Evolutionary conservation across 2,888 invertebrate species (phyloP).

Genomic region (Andrena hattorfiana): DNA sequence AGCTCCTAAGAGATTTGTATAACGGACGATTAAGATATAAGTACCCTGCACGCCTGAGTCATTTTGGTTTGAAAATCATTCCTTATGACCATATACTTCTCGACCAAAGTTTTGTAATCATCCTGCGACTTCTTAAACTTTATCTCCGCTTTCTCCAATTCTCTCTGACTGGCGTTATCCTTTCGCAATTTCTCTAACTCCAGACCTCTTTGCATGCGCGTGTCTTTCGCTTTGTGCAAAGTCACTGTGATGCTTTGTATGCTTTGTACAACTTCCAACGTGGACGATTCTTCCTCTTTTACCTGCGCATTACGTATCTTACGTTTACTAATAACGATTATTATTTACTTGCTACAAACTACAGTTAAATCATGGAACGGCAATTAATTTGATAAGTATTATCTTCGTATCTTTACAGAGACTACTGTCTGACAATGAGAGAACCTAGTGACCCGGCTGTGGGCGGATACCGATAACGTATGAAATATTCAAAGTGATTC

Average conservation of each 20-base stretch:
- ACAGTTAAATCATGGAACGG: neutral
- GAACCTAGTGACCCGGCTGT: conserved; percentile 62
- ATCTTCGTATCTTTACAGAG: conserved; percentile 36
- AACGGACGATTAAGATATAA: conserved; percentile 68
- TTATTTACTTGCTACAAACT: conserved; percentile 3
- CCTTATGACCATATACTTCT: conserved; percentile 96
- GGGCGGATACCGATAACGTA: conserved; percentile 81
- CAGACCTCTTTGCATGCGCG: conserved; percentile 93
- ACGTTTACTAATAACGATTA: neutral
- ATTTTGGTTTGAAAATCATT: conserved; percentile 98
- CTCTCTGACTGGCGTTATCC: conserved; percentile 95
- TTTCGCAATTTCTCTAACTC: conserved; percentile 96
- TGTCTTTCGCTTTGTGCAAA: conserved; percentile 96
- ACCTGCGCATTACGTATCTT: conserved; percentile 86
- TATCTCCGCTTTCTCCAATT: conserved; percentile 96
- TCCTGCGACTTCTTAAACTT: conserved; percentile 98
- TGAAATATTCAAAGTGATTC: conserved; percentile 44
- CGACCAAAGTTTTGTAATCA: conserved; percentile 95
- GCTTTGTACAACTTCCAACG: conserved; percentile 93
- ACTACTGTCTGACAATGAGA: conserved; percentile 32
- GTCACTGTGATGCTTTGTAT: conserved; percentile 96
- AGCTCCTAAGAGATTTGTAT: neutral
- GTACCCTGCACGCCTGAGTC: conserved; percentile 94
- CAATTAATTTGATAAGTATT: conserved; percentile 24
- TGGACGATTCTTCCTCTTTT: conserved; percentile 97